phyloP scores from a whole-genome alignment of 2,797 vertebrate species.

The Gallinago stenura region DNA sequence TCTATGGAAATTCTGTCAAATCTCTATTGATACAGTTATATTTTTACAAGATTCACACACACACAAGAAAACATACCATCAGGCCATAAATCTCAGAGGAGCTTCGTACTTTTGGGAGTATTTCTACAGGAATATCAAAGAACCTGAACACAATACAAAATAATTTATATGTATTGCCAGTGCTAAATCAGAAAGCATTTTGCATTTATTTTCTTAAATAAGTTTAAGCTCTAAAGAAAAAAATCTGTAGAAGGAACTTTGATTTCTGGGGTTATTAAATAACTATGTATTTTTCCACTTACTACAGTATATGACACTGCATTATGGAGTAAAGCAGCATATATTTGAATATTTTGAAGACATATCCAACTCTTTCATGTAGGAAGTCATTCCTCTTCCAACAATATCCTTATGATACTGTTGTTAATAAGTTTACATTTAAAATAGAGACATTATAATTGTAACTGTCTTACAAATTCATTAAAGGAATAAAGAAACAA shows the following conservation, averaged over 20 bases:
- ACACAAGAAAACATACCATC: slow-evolving; percentile 85
- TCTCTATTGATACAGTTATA: neutral
- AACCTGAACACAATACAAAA: slow-evolving; percentile 82
- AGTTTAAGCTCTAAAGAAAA: neutral
- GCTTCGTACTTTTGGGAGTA: slow-evolving; percentile 93
- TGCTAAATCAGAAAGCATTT: neutral
- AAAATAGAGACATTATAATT: neutral
- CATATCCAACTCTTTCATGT: neutral
- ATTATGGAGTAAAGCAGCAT: neutral
- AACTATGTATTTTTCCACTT: neutral
- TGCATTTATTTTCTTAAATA: neutral
- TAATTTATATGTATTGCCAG: neutral
- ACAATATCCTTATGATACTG: neutral
- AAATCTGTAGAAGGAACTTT: neutral
- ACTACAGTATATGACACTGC: neutral
- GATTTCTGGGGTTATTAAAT: neutral
- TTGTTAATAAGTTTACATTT: neutral
- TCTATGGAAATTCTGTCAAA: neutral
- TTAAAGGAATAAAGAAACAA: neutral
- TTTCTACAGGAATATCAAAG: slow-evolving; percentile 95
- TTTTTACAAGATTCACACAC: neutral
- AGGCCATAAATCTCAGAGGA: slow-evolving; percentile 98
- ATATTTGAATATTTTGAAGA: neutral
- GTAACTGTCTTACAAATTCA: neutral
- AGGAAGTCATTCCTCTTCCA: neutral